Evolutionary conservation across 2,113 vertebrate genomes (phyloP).

Genomic region (Machaerirhynchus nigripectus): DNA sequence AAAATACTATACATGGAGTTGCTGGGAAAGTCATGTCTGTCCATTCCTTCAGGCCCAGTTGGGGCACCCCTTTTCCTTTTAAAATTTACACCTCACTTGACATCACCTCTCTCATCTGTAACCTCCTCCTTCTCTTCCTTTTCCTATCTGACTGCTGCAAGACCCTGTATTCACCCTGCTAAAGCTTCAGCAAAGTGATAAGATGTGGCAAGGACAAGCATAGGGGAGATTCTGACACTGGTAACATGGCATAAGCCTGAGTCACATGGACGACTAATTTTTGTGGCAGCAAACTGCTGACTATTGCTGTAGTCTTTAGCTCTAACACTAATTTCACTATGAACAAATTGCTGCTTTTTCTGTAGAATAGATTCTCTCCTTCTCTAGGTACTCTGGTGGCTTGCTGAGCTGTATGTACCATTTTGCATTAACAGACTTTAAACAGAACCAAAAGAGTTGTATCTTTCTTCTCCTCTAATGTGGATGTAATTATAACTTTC

Average conservation of each 20-base stretch:
- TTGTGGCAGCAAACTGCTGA: neutral
- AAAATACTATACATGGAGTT: neutral
- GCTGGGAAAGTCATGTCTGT: neutral
- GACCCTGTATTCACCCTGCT: neutral
- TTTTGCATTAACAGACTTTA: neutral
- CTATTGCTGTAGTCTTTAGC: neutral
- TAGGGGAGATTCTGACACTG: neutral
- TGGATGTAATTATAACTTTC: neutral
- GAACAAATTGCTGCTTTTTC: neutral
- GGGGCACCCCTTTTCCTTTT: neutral
- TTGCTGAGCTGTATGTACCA: neutral
- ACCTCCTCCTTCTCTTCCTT: neutral
- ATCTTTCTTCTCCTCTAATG: neutral
- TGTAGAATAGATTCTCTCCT: neutral
- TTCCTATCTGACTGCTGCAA: neutral
- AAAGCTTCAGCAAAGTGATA: neutral
- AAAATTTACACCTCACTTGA: neutral
- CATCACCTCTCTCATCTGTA: neutral
- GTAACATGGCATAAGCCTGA: neutral
- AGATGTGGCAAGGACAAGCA: neutral
- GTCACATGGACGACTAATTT: fast-evolving
- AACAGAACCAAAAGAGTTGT: neutral
- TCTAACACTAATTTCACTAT: neutral
- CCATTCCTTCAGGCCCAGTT: neutral
- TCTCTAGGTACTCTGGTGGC: neutral